Evolutionary conservation across 2,888 invertebrate species (phyloP), one percentile per base, ranked within the genome.

Genomic region (Agriopis marginaria): DNA sequence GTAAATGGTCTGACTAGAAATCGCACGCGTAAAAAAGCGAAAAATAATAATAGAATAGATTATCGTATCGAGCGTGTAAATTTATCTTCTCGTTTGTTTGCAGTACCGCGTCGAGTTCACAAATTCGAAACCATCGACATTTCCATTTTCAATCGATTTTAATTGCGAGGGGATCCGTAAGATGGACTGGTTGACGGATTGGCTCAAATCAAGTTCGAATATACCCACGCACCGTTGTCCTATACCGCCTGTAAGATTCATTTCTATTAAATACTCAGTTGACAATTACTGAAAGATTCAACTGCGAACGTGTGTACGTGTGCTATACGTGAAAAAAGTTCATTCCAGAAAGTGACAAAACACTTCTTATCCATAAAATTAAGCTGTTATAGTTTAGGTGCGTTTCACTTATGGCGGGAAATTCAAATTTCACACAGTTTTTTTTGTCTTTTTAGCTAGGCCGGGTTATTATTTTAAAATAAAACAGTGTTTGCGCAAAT

Each of bases 181-280:
- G 11, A 17, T 56, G 56, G 3, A 14, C 6, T 56, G 56, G 56
- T 44, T 56, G 17, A 4, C 17, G 17, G 44, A 56, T 11, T 56
- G 56, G 56, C 14, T 56, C 4, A 56, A 56, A 56, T 7, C 14
- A 10, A 2, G 17, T 14, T 44, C 44, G 4, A 56, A 56, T 56
- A 0, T 56, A 7, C 56, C 54, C 0, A n/a, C 8, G 0, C 7
- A 54, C 7, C 54, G 7, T 10, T 56, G 56, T 44, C 56, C 56
- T 56, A 1, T 56, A 44, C 56, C 56, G 11, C 17, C 56, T 44
- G 56, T 56, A 56, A 56, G 56, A 40, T 42, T 56, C 5, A 4
- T 50, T 50, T 17, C n/a, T 11, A 11, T 44, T 10, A 3, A 40
- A 40, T 3, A 42, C 8, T 42, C 42, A 42, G 8, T 42, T 23